These are phyloP conservation scores for Drosophila truncata DNA, from an alignment of 1,140 invertebrate species.

Conservation along the genomic window DNA sequence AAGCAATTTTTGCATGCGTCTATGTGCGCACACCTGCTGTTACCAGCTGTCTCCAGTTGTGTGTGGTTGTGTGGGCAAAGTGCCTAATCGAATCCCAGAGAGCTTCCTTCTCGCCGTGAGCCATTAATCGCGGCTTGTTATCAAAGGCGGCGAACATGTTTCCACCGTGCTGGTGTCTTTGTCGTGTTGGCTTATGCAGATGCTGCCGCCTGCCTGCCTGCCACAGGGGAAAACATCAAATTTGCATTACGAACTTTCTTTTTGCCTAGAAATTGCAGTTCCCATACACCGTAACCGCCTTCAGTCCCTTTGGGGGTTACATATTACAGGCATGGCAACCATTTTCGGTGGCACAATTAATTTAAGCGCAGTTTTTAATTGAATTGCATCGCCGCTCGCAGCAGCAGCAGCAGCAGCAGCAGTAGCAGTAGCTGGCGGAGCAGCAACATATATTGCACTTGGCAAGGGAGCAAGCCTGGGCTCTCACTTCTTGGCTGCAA, in stretches of 20 bases:
- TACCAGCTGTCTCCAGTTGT: conserved; percentile 11
- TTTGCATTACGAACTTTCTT: conserved; percentile 55
- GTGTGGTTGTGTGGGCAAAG: conserved; percentile 6
- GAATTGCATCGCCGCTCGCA: conserved; percentile 38
- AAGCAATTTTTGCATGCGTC: conserved; percentile 45
- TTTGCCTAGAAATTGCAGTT: conserved; percentile 36
- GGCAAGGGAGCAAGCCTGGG: neutral
- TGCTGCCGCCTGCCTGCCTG: conserved; percentile 27
- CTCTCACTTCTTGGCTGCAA: conserved; percentile 21
- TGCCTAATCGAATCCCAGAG: conserved; percentile 44
- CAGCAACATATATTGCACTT: conserved; percentile 12
- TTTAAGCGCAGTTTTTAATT: conserved; percentile 56
- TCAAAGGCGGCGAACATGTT: conserved; percentile 45
- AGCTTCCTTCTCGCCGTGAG: conserved; percentile 37
- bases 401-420: neutral
- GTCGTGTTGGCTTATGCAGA: conserved; percentile 34
- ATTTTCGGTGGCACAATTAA: conserved; percentile 44
- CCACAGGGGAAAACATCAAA: conserved; percentile 44
- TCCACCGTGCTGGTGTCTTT: conserved; percentile 11
- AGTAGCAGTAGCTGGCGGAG: neutral
- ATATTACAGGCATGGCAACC: conserved; percentile 17
- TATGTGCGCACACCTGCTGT: conserved; percentile 25
- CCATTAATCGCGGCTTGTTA: conserved; percentile 51
- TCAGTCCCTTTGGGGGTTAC: conserved; percentile 7
- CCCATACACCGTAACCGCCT: conserved; percentile 1